A percentile compares a stretch with the other conserved stretches of the same genome.
These are phyloP conservation scores for Podotricha telesiphe DNA, from an alignment of 2,888 invertebrate species.

Conservation along the genomic window DNA sequence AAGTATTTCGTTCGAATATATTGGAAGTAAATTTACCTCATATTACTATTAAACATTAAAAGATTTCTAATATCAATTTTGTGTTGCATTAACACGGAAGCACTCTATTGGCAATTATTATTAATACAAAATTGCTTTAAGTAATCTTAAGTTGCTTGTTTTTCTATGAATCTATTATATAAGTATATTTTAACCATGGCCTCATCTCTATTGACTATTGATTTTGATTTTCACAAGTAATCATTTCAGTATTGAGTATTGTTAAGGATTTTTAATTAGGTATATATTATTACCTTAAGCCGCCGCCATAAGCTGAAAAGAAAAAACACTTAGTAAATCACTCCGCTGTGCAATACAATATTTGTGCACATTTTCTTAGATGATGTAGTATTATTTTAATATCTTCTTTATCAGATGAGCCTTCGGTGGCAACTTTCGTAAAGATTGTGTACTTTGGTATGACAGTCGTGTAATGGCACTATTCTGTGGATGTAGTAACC, in stretches of 20 bases:
- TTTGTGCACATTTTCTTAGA: too few relatives aligned
- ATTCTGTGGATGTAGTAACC: too few relatives aligned
- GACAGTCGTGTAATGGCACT: too few relatives aligned
- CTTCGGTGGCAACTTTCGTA: too few relatives aligned
- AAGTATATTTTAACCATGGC: neutral
- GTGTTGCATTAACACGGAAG: slow-evolving; percentile 25
- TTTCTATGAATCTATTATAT: slow-evolving; percentile 1
- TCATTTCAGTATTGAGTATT: neutral
- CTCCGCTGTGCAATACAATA: too few relatives aligned
- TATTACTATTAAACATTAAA: slow-evolving; percentile 4
- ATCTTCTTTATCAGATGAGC: too few relatives aligned
- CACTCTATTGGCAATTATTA: slow-evolving; percentile 15
- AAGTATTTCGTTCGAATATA: neutral
- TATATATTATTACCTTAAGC: too few relatives aligned
- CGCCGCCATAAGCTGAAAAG: too few relatives aligned
- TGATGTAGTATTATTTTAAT: too few relatives aligned
- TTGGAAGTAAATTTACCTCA: slow-evolving; percentile 19
- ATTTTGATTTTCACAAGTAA: slow-evolving; percentile 7
- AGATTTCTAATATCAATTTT: slow-evolving; percentile 23
- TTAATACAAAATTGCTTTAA: slow-evolving; percentile 9
- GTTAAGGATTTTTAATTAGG: too few relatives aligned
- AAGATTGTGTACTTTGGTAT: too few relatives aligned
- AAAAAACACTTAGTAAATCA: too few relatives aligned
- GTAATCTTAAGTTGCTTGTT: slow-evolving; percentile 11
- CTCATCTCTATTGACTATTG: slow-evolving; percentile 11